A percentile compares a stretch with the other conserved stretches of the same genome.
These are phyloP conservation scores for Ciona savignyi DNA, from an alignment of 23 tunicate species.

Conservation along the genomic window DNA sequence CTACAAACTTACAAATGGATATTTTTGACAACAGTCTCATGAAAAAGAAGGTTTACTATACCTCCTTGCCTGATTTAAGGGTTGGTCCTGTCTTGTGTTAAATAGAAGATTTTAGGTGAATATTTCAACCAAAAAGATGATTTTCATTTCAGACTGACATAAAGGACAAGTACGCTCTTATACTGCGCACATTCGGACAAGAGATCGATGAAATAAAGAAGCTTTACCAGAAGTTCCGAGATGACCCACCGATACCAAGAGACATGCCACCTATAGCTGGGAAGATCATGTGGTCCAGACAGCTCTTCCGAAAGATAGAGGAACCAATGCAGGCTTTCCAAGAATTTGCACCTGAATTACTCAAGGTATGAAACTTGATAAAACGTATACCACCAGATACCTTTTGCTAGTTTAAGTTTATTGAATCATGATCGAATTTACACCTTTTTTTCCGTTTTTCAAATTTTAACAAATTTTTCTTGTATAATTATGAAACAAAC, in stretches of 20 bases:
- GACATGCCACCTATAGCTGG: slow-evolving; percentile 97
- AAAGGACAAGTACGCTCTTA: slow-evolving; percentile 72
- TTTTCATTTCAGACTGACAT: slow-evolving; percentile 41
- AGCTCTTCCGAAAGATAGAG: slow-evolving; percentile 76
- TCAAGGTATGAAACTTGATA: slow-evolving; percentile 30
- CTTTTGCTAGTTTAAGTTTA: slow-evolving; percentile 1
- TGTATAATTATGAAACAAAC: too few species aligned
- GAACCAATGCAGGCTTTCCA: slow-evolving; percentile 85
- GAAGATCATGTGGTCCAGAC: slow-evolving; percentile 93
- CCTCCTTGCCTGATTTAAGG: too few species aligned
- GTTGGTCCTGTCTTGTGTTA: too few species aligned
- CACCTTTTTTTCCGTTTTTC: not conserved
- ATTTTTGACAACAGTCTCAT: too few species aligned
- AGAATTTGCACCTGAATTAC: slow-evolving; percentile 57
- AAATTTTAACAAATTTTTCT: too few species aligned
- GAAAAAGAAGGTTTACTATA: too few species aligned
- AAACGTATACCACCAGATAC: not conserved
- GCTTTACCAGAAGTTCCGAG: slow-evolving; percentile 82
- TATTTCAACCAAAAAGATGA: too few species aligned
- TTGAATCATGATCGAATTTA: not conserved
- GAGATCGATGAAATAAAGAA: slow-evolving; percentile 87
- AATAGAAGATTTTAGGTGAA: too few species aligned
- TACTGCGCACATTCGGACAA: slow-evolving; percentile 60
- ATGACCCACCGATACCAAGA: slow-evolving; percentile 85
- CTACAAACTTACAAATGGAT: too few species aligned